phyloP scores from a whole-genome alignment of 2,113 vertebrate species.

The Hassar affinis region DNA sequence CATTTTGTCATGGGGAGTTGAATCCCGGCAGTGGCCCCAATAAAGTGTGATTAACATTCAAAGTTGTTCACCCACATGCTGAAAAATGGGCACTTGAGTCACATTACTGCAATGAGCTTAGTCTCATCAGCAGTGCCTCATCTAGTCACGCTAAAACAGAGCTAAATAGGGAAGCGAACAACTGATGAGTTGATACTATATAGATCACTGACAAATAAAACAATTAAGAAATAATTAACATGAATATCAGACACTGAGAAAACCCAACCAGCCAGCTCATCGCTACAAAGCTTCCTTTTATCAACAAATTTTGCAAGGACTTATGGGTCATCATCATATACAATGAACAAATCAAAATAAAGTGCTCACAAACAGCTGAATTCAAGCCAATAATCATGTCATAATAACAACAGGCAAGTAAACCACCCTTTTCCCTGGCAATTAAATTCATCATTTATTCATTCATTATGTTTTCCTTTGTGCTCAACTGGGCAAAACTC shows the following conservation, averaged over 20 bases:
- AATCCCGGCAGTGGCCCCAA: constrained; percentile 63
- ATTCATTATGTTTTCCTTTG: constrained; percentile 3
- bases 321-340: background rate
- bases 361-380: background rate
- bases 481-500: constrained; percentile 5
- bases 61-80: constrained; percentile 50
- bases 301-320: background rate
- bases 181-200: constrained; percentile 64
- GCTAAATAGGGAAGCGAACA: constrained; percentile 59
- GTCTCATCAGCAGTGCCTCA: constrained; percentile 29
- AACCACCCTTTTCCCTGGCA: background rate
- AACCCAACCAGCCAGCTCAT: constrained; percentile 47
- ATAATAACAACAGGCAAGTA: background rate
- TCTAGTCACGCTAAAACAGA: constrained; percentile 47
- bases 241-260: constrained; percentile 53
- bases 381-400: background rate
- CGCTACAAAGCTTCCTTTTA: background rate
- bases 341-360: background rate
- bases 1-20: constrained; percentile 55
- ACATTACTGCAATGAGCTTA: constrained; percentile 31
- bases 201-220: constrained; percentile 64
- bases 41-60: constrained; percentile 68
- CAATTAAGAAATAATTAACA: constrained; percentile 74
- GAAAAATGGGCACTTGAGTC: constrained; percentile 41
- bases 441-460: constrained; percentile 8